Percentiles rank a stretch among this genome's conserved stretches.
phyloP scores from a whole-genome alignment of 2,113 vertebrate genomes.

The human region DNA sequence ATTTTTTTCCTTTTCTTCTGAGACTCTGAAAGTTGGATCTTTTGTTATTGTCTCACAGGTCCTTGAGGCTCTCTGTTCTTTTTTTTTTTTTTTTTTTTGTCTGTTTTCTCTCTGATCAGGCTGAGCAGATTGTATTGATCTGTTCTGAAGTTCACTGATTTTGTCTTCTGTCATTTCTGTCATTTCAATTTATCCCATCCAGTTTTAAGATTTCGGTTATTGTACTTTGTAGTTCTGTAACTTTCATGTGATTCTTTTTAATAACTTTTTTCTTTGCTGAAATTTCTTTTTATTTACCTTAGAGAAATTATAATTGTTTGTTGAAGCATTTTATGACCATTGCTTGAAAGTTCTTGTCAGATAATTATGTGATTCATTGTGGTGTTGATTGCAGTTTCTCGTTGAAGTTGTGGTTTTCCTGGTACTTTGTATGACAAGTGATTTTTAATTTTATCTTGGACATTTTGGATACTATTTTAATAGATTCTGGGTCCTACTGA shows the following conservation, averaged over 20 bases:
- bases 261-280: not conserved
- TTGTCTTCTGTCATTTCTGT: not conserved
- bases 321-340: not conserved
- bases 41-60: not conserved
- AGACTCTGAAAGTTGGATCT: not conserved
- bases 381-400: not conserved
- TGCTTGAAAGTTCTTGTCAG: not conserved
- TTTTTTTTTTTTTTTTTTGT: not conserved
- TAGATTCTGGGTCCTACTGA: not conserved
- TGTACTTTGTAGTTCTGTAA: not conserved
- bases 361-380: not conserved
- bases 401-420: not conserved
- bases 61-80: not conserved
- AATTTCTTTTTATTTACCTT: not conserved
- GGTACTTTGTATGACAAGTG: not conserved
- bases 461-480: not conserved
- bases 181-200: not conserved
- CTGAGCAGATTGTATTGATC: not conserved
- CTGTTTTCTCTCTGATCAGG: not conserved
- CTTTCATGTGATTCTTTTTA: not conserved
- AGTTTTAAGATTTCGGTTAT: not conserved
- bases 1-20: not conserved
- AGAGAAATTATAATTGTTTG: not conserved
- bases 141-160: not conserved
- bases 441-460: not conserved